Evolutionary conservation across 1,140 invertebrate genomes (phyloP).

Genomic region (Cryptotermes secundus): DNA sequence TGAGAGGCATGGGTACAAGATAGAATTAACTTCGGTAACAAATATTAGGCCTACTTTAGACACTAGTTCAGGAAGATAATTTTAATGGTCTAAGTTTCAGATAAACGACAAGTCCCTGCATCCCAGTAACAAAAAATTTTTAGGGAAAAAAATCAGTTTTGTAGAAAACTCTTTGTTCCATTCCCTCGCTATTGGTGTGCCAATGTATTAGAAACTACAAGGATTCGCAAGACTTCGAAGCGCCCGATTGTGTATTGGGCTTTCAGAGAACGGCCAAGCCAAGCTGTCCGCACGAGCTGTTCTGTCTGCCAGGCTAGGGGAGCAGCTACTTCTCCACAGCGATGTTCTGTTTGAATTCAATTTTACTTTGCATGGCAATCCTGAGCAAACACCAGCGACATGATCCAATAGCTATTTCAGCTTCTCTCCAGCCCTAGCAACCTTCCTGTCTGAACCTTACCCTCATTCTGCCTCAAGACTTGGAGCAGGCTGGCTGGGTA

Average conservation of each 20-base stretch:
- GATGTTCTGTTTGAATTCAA: constrained; percentile 23
- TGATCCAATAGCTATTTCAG: not conserved
- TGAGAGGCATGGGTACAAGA: too few species aligned
- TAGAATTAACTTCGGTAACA: too few species aligned
- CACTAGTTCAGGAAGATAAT: too few species aligned
- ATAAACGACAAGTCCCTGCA: too few species aligned
- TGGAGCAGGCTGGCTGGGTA: not conserved
- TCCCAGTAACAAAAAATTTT: too few species aligned
- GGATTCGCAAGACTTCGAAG: not conserved
- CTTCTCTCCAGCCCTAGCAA: not conserved
- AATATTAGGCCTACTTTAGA: too few species aligned
- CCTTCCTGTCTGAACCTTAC: constrained; percentile 14
- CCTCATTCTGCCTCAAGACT: constrained; percentile 8
- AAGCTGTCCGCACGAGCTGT: not conserved
- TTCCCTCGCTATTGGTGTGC: too few species aligned
- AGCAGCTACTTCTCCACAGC: not conserved
- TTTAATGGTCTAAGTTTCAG: too few species aligned
- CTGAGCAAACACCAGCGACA: constrained; percentile 20
- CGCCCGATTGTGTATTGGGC: not conserved
- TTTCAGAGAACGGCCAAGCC: not conserved
- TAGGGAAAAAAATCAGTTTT: too few species aligned
- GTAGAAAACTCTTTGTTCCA: too few species aligned
- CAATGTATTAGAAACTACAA: too few species aligned
- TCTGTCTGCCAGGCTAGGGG: not conserved
- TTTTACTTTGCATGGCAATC: constrained; percentile 27